Evolutionary conservation across 2,797 vertebrate species (phyloP), one percentile per base, ranked within the genome.

Genomic region (Parauchenoglanis punctatus): DNA sequence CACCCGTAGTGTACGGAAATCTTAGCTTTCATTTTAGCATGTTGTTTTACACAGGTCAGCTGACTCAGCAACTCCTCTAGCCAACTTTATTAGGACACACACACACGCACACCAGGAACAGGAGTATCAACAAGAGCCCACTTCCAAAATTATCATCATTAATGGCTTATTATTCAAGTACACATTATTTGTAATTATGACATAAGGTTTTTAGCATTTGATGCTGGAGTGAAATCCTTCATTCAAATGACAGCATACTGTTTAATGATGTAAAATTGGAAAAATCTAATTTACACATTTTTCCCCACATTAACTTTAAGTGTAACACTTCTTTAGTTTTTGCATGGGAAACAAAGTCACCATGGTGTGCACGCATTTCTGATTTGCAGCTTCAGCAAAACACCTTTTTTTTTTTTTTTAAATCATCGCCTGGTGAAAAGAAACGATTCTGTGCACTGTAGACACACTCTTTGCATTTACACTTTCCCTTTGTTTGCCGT

Each of bases 31-130:
- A 56, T 56, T 56, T 31, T 17, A 56, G n/a, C 1, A 58, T 56
- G 28, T 58, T 15, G 23, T n/a, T 75, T 75, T 49, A 75, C 44
- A 59, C 81, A 72, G 67, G 18, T 18, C 82, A 81, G 67, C 80
- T 84, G 84, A 90, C 49, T 85, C 85, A 68, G 78, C 87, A 56
- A 70, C 23, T 70, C 20, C 63, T n/a, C 61, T 25, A 77, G 72
- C n/a, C 72, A 85, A 63, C 44, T 58, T 86, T 56, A 86, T 80
- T 68, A 72, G 35, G 35, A 70, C 65, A 68, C 7, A 80, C 17
- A 77, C 59, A 56, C 52, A 67, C 11, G 54, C 68, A 85, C 70
- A 85, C 17, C 46, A 49, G 25, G 25, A 76, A 15, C 13, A 54
- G 46, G 73, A 28, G 11, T 7, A 54, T 76, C 49, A 76, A n/a